These are phyloP conservation scores for Osmerus mordax DNA, from an alignment of 2,113 vertebrate genomes.

Conservation along the genomic window DNA sequence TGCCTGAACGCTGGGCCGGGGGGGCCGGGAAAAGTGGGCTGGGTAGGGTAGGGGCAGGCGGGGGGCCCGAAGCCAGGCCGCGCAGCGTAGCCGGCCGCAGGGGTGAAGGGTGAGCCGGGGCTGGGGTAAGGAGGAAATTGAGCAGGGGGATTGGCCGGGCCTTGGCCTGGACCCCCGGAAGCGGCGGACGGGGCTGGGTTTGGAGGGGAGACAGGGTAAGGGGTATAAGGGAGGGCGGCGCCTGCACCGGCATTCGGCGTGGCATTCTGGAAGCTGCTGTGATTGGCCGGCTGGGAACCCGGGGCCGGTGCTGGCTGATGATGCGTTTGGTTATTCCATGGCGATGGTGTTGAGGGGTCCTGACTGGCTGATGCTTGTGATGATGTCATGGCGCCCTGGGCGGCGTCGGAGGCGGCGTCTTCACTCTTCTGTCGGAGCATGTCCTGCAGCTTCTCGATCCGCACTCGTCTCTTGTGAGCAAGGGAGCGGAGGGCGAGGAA, in stretches of 20 bases:
- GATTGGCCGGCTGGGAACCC: conserved; percentile 38
- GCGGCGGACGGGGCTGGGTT: conserved; percentile 20
- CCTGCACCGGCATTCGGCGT: conserved; percentile 66
- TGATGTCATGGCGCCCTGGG: conserved; percentile 36
- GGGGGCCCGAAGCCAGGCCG: conserved; percentile 64
- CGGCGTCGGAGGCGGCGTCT: conserved; percentile 39
- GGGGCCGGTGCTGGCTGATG: conserved; percentile 50
- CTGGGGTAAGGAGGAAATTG: conserved; percentile 65
- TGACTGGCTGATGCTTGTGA: conserved; percentile 40
- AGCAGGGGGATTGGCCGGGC: conserved; percentile 45
- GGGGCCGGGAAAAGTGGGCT: conserved; percentile 64
- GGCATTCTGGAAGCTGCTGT: conserved; percentile 38
- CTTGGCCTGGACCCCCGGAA: conserved; percentile 47
- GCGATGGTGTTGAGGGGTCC: conserved; percentile 41
- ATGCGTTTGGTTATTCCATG: conserved; percentile 55
- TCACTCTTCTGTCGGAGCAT: conserved; percentile 69
- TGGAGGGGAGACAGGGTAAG: conserved; percentile 42
- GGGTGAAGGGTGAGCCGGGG: conserved; percentile 53
- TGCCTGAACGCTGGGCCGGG: conserved; percentile 70
- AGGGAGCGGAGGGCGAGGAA: conserved; percentile 79
- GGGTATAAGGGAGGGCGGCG: conserved; percentile 62
- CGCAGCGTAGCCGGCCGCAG: conserved; percentile 53
- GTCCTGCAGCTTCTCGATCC: conserved; percentile 91
- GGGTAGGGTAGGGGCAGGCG: conserved; percentile 69
- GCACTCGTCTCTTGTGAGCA: conserved; percentile 83